A percentile compares a stretch with the other conserved stretches of the same genome.
Conservation (phyloP, 2,888 invertebrate genomes). For the Campaea margaritaria region DNA sequence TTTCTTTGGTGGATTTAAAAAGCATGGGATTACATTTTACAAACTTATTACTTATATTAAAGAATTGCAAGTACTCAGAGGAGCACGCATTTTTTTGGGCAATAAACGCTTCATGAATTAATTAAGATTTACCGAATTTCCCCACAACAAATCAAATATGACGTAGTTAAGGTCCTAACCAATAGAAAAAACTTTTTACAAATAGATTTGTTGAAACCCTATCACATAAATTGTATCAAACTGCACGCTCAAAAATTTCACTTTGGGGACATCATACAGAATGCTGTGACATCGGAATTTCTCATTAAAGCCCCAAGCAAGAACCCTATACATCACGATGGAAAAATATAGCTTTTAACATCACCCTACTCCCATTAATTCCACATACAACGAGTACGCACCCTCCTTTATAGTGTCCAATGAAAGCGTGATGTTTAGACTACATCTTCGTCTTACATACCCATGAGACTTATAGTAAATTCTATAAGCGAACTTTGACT, state of each 20-base stretch:
- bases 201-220: slow-evolving; percentile 15
- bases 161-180: too few relatives aligned
- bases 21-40: too few relatives aligned
- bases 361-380: slow-evolving; percentile 73
- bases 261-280: slow-evolving; percentile 67
- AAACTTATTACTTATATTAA: too few relatives aligned
- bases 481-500: too few relatives aligned
- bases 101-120: too few relatives aligned
- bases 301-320: slow-evolving; percentile 79
- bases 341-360: slow-evolving; percentile 79
- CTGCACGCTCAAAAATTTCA: slow-evolving; percentile 60
- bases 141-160: too few relatives aligned
- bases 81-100: too few relatives aligned
- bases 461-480: too few relatives aligned
- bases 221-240: slow-evolving; percentile 55
- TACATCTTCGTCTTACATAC: not conserved
- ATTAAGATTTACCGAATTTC: too few relatives aligned
- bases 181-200: too few relatives aligned
- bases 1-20: too few relatives aligned
- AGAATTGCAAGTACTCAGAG: too few relatives aligned
- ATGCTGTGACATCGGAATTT: slow-evolving; percentile 81
- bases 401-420: slow-evolving; percentile 29
- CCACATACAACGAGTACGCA: slow-evolving; percentile 48
- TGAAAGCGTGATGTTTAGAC: slow-evolving; percentile 6
- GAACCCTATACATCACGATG: slow-evolving; percentile 80